Conservation (phyloP, 2,113 vertebrate species). For the Psilopogon haemacephalus region DNA sequence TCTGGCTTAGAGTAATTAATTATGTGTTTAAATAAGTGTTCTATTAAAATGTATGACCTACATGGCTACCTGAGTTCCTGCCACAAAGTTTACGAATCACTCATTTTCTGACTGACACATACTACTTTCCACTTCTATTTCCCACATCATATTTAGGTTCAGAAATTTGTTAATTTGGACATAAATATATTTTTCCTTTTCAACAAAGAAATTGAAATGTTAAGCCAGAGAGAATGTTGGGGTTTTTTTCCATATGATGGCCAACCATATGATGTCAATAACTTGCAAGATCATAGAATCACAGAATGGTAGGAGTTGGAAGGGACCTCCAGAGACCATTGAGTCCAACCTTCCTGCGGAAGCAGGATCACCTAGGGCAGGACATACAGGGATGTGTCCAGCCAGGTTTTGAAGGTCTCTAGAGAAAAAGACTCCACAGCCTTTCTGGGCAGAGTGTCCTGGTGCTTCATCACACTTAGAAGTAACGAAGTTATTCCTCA, state of each 20-base stretch:
- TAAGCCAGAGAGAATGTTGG: not conserved
- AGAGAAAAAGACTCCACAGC: not conserved
- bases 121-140: conserved; percentile 65
- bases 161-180: conserved; percentile 62
- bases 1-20: conserved; percentile 54
- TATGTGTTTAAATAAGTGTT: conserved; percentile 49
- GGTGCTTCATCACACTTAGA: too few relatives aligned
- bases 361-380: too few relatives aligned
- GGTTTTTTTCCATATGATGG: not conserved
- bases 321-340: too few relatives aligned
- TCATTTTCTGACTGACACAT: conserved; percentile 65
- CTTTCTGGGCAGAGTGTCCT: too few relatives aligned
- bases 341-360: too few relatives aligned
- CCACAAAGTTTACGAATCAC: conserved; percentile 66
- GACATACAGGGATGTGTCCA: too few relatives aligned
- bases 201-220: not conserved
- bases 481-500: too few relatives aligned
- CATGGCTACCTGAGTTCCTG: conserved; percentile 61
- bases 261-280: not conserved
- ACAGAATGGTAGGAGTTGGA: too few relatives aligned
- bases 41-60: conserved; percentile 43
- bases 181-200: conserved; percentile 42
- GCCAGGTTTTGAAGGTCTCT: too few relatives aligned
- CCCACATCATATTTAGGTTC: conserved; percentile 61
- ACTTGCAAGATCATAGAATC: not conserved